Percentiles rank a stretch among this genome's conserved stretches.
These are phyloP conservation scores for Ormyrus thymus DNA, from an alignment of 2,888 invertebrate genomes.

Conservation along the genomic window DNA sequence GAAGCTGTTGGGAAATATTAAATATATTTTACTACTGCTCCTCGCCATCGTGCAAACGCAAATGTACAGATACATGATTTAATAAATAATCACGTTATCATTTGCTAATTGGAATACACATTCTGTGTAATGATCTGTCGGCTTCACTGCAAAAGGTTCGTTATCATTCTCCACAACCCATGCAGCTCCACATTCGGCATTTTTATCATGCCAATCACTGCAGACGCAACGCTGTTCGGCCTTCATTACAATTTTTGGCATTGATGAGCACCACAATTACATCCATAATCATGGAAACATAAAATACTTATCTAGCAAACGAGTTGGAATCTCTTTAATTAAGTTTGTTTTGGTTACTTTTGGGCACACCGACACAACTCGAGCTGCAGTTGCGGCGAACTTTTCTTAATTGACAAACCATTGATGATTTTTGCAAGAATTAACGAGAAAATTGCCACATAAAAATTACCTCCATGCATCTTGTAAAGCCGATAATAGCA, in stretches of 20 bases:
- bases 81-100: background rate
- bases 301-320: constrained; percentile 60
- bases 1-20: background rate
- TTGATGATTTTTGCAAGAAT: background rate
- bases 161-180: constrained; percentile 59
- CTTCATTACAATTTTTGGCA: constrained; percentile 44
- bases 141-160: constrained; percentile 43
- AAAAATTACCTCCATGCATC: constrained; percentile 61
- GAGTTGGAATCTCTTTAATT: constrained; percentile 56
- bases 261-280: background rate
- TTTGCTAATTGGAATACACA: constrained; percentile 23
- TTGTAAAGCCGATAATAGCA: constrained; percentile 68
- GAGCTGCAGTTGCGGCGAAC: constrained; percentile 63
- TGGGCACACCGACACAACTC: constrained; percentile 69
- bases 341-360: constrained; percentile 66
- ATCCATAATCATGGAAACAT: no score
- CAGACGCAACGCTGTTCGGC: constrained; percentile 57
- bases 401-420: constrained; percentile 57
- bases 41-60: background rate
- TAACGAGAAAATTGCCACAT: background rate
- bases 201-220: constrained; percentile 58
- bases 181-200: constrained; percentile 58
- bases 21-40: background rate
- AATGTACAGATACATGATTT: background rate
- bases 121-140: constrained; percentile 39